Base-by-base conservation (phyloP, 2,113 vertebrate species). In the Empidonax alnorum region DNA sequence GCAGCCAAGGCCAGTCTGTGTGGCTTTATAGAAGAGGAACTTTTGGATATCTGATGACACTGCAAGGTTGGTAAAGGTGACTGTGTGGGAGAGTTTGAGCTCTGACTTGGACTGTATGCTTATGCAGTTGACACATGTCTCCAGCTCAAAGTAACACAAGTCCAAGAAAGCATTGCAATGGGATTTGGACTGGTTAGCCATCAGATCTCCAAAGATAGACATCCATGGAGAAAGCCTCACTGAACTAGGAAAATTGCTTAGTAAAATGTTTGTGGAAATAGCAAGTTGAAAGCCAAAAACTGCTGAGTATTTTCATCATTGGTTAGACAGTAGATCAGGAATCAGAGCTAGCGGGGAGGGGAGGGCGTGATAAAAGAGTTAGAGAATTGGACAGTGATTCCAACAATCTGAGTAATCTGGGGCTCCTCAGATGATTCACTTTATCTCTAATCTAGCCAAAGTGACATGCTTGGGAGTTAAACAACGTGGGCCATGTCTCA, bases 401-500 rank as follows among this genome's bases (percentile, higher is more conserved):
- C 83, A 41, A 42, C 21, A 35, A 7, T 11, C 35, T 85, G 62
- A 89, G 61, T 80, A 62, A 90, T 90, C 28, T 84, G 55, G 49
- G 50, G 53, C 39, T 92, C 82, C 59, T 81, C 3, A 3, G 14
- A 27, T 90, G 83, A 93, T 66, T 96, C 88, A 93, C 0, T 0
- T 20, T 83, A 37, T 37, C 46, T 35, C 56, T 77, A 16, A 23
- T 6, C 23, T 13, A 80, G 46, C 21, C 63, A 24, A 72, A 68
- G 37, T 8, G 10, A 56, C 30, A 25, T 0, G 0, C 5, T 19
- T 37, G 37, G n/a, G 33, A 75, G 74, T 75, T 56, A 75, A 89
- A 72, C 22, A 53, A 28, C n/a, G 33, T 0, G 2, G 56, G 10
- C 18, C 0, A 1, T 17, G 25, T 46, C 53, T 85, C 2, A 4